phyloP scores from a whole-genome alignment of 2,888 invertebrate genomes.

The Caenorhabditis panamensis region DNA sequence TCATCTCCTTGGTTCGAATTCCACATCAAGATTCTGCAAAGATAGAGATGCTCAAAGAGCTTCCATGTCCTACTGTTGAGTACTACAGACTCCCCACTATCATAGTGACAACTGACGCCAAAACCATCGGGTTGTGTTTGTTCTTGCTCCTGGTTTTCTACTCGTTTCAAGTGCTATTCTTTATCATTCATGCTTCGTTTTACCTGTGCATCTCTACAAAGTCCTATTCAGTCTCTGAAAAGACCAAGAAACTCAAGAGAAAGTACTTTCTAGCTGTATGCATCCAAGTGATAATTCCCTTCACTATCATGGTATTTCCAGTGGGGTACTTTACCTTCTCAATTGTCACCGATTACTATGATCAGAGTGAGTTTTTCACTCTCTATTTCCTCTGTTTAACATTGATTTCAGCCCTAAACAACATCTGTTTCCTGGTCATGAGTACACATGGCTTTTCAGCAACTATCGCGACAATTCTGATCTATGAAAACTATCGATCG shows the following conservation, averaged over 20 bases:
- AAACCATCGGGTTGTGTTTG: constrained; percentile 31
- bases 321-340: constrained; percentile 45
- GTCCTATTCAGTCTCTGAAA: constrained; percentile 22
- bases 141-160: constrained; percentile 21
- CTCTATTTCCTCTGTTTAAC: no score
- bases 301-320: constrained; percentile 34
- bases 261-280: constrained; percentile 52
- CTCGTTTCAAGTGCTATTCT: constrained; percentile 21
- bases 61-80: constrained; percentile 20
- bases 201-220: constrained; percentile 45
- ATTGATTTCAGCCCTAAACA: constrained; percentile 39
- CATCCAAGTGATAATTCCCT: constrained; percentile 44
- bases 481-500: constrained; percentile 47
- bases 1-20: constrained; percentile 20
- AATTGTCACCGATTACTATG: constrained; percentile 40
- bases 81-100: constrained; percentile 31
- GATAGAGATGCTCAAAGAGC: constrained; percentile 26
- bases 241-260: constrained; percentile 41
- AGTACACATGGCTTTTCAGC: constrained; percentile 48
- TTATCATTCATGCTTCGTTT: constrained; percentile 29
- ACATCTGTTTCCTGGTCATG: constrained; percentile 48
- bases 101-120: constrained; percentile 41
- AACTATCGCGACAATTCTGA: constrained; percentile 37
- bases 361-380: constrained; percentile 31
- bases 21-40: constrained; percentile 43